Conservation (phyloP, 2,113 vertebrate genomes). For the Colaptes auratus region DNA sequence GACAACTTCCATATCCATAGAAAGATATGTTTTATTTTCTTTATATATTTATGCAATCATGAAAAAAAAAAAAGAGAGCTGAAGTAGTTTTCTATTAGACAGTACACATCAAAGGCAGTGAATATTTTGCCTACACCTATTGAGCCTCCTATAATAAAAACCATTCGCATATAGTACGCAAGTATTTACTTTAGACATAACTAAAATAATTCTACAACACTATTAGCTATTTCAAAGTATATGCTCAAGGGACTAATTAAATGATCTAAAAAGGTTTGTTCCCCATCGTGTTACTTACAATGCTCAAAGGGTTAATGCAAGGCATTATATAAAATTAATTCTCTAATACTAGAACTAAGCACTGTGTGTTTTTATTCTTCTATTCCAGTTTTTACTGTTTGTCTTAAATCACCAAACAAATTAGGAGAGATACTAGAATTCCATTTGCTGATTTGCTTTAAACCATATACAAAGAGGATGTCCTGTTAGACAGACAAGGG, state of each 20-base stretch:
- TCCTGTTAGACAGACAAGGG: constrained; percentile 69
- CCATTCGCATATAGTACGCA: constrained; percentile 73
- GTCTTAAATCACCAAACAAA: constrained; percentile 69
- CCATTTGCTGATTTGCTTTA: constrained; percentile 66
- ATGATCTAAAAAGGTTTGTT: constrained; percentile 74
- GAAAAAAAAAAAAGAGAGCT: constrained; percentile 66
- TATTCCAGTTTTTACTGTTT: constrained; percentile 79
- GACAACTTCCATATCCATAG: constrained; percentile 42
- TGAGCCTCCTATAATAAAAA: constrained; percentile 72
- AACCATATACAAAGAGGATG: constrained; percentile 64
- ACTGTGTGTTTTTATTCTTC: constrained; percentile 79
- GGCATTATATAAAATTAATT: constrained; percentile 79
- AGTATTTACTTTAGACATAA: constrained; percentile 63
- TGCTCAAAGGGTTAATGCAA: constrained; percentile 87
- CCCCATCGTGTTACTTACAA: constrained; percentile 76
- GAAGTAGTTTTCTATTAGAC: constrained; percentile 60
- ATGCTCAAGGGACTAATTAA: constrained; percentile 67
- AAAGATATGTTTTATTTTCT: constrained; percentile 64
- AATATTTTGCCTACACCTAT: constrained; percentile 75
- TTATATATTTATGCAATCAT: constrained; percentile 54
- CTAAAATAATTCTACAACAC: constrained; percentile 41
- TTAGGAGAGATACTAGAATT: constrained; percentile 76
- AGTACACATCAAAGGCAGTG: constrained; percentile 76
- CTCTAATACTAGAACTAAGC: constrained; percentile 80
- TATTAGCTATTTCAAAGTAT: constrained; percentile 72